Evolutionary conservation across 2,797 vertebrate genomes (phyloP).

Genomic region (Coregonus ussuriensis): DNA sequence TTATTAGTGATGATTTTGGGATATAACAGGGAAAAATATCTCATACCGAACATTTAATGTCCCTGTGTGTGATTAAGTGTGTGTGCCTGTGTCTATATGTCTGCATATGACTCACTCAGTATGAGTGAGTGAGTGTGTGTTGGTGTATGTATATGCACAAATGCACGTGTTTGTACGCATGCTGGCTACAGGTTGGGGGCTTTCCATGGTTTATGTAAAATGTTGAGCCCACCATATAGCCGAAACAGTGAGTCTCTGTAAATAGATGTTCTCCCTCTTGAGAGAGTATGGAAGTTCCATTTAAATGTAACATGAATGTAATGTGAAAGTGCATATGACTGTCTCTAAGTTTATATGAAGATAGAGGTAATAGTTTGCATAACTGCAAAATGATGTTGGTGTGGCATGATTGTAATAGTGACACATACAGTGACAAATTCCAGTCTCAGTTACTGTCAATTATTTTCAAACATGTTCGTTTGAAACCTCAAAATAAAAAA

Average conservation of each 20-base stretch:
- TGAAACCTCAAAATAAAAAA: background rate
- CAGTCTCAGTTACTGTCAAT: background rate
- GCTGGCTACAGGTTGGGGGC: background rate
- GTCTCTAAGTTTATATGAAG: background rate
- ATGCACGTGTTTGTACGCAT: background rate
- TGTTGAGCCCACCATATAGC: background rate
- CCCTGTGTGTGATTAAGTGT: background rate
- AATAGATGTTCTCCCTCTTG: background rate
- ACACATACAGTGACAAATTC: background rate
- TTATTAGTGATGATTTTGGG: background rate
- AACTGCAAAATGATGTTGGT: background rate
- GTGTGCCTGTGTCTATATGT: background rate
- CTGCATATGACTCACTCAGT: background rate
- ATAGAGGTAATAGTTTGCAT: background rate
- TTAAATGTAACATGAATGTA: background rate
- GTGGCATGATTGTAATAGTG: background rate
- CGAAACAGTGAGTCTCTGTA: background rate
- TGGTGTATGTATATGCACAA: background rate
- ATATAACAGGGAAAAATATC: background rate
- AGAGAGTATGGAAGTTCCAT: background rate
- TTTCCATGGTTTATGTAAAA: conserved; percentile 4
- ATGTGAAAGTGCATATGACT: background rate
- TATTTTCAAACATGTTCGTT: background rate
- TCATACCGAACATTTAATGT: background rate
- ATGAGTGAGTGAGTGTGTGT: background rate